Base-by-base conservation (phyloP, 2,113 vertebrate genomes). In the Cavia aperea region DNA sequence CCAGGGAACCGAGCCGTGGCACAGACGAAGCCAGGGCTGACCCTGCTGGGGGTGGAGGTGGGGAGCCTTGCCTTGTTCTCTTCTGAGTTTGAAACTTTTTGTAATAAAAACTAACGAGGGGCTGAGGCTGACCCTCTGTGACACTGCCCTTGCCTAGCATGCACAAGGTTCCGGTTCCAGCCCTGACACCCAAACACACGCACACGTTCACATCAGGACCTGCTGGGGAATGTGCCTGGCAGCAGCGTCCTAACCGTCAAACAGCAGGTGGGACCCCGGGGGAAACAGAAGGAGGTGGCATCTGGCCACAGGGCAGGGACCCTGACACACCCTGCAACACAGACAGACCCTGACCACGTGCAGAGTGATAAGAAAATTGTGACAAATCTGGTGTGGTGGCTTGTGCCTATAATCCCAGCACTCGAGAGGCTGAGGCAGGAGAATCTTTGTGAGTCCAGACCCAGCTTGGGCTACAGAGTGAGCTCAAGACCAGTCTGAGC, bases 291-390 rank as follows among this genome's bases (percentile, higher is more conserved):
- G 1, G 14, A 5, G 33, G 10, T 13, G 2, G 31, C 23, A 43
- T 6, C 2, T 16, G 14, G 54, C 66, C 31, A 29, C 18, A 62
- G 11, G 51, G 5, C 0, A 58, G 36, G 0, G 2, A 29, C 23
- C 19, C 62, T 15, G 26, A 8, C 2, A 15, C 36, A 58, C 56
- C 5, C 4, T 0, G 10, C 7, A 1, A 39, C n/a, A 2, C 2
- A 16, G 54, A 36, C 1, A 12, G 26, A 26, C 56, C 68, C 7
- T 33, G 56, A 36, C 49, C 14, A 39, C 39, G 3, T 39, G 39
- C 39, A 39, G 39, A 39, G 39, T 39, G 39, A 39, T 39, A 39
- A 39, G 39, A 39, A 39, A 39, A 39, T 39, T 39, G 39, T 39
- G 39, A 39, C 39, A 39, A 39, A 39, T 39, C 39, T 39, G 39